Percentiles rank a stretch among this genome's conserved stretches.
phyloP scores from a whole-genome alignment of 2,113 vertebrate species.

The Mormoops blainvillei region DNA sequence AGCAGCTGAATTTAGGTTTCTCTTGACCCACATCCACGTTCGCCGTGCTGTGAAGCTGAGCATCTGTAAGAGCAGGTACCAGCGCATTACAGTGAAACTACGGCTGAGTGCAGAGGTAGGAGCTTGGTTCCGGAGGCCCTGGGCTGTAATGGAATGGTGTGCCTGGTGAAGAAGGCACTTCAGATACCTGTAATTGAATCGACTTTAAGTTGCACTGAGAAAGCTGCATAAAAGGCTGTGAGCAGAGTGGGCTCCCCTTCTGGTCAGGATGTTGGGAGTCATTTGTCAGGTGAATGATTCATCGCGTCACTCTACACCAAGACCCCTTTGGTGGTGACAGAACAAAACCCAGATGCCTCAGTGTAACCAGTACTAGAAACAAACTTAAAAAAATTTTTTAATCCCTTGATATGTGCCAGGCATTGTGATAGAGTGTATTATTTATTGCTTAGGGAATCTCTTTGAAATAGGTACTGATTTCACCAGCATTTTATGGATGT shows the following conservation, averaged over 20 bases:
- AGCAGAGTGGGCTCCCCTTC: not conserved
- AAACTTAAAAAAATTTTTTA: not conserved
- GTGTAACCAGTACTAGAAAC: not conserved
- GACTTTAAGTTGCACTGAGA: not conserved
- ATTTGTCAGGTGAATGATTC: not conserved
- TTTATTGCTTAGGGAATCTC: not conserved
- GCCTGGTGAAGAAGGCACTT: not conserved
- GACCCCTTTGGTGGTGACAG: not conserved
- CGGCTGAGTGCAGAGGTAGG: not conserved
- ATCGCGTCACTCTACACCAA: not conserved
- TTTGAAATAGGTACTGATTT: not conserved
- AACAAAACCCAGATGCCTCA: not conserved
- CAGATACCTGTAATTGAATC: not conserved
- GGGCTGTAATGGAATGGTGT: not conserved
- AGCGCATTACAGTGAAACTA: not conserved
- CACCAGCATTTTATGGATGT: not conserved
- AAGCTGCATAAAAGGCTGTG: not conserved
- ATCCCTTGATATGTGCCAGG: not conserved
- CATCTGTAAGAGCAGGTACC: not conserved
- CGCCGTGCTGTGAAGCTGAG: not conserved
- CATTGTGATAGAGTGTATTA: not conserved
- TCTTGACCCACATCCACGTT: not conserved
- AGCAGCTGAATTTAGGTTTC: not conserved
- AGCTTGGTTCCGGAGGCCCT: not conserved
- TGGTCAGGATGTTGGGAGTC: rapidly evolving